A percentile compares a stretch with the other conserved stretches of the same genome.
phyloP scores from a whole-genome alignment of 2,888 invertebrate species.

The Diaperis boleti region DNA sequence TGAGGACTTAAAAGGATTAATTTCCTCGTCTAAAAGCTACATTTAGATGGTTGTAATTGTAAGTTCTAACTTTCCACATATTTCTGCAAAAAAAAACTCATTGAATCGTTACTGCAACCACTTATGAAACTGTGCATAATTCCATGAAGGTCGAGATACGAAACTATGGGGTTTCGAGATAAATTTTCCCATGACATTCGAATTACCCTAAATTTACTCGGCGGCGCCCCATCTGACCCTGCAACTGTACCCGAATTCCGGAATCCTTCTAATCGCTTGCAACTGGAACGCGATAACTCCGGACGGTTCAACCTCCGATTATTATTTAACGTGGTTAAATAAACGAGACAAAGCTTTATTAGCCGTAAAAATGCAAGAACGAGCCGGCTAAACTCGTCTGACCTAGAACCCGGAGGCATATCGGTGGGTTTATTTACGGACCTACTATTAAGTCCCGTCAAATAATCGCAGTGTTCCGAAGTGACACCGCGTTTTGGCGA shows the following conservation, averaged over 20 bases:
- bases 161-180: not conserved
- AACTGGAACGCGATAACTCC: conserved; percentile 29
- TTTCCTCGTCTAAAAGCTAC: no score
- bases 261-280: conserved; percentile 15
- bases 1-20: no score
- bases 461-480: conserved; percentile 20
- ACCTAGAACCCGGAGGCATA: conserved; percentile 43
- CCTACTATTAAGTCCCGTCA: conserved; percentile 42
- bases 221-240: no score
- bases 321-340: conserved; percentile 33
- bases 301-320: conserved; percentile 4
- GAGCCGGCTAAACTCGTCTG: conserved; percentile 39
- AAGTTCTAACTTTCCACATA: no score
- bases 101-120: conserved; percentile 17
- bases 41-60: no score
- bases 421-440: conserved; percentile 45
- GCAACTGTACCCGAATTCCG: conserved; percentile 8
- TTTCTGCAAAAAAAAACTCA: no score
- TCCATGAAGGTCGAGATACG: conserved; percentile 2
- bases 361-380: conserved; percentile 39
- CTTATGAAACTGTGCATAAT: conserved; percentile 33
- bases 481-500: conserved; percentile 18
- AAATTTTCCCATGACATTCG: conserved; percentile 29
- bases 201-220: no score
- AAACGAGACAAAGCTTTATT: conserved; percentile 38